Conservation (phyloP, 2,113 vertebrate species). For the Ptychochromis oligacanthus region DNA sequence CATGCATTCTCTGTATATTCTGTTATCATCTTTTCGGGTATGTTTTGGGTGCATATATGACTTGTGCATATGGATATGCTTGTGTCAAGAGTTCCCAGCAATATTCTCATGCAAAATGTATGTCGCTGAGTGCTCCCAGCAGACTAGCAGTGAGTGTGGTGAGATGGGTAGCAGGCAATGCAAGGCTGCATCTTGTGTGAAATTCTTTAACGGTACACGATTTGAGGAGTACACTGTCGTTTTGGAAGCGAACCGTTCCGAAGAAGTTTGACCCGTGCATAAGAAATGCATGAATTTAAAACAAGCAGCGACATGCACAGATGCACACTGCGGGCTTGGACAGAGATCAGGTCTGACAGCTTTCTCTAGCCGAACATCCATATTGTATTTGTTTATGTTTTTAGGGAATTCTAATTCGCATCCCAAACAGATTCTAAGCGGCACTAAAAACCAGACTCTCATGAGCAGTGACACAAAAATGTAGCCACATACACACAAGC, state of each 20-base stretch:
- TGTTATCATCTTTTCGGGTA: neutral
- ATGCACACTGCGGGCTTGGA: conserved; percentile 8
- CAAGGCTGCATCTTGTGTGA: conserved; percentile 20
- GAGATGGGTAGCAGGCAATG: conserved; percentile 30
- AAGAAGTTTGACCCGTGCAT: conserved; percentile 2
- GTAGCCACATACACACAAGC: neutral
- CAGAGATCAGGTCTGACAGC: conserved; percentile 49
- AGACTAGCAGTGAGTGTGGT: neutral
- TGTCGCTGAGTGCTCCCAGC: conserved; percentile 42
- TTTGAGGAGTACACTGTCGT: neutral
- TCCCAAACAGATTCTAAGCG: conserved; percentile 18
- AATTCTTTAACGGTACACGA: conserved; percentile 8
- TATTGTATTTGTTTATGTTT: conserved; percentile 31
- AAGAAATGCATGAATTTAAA: conserved; percentile 50
- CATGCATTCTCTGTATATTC: neutral
- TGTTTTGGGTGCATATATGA: neutral
- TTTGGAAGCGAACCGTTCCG: conserved; percentile 19
- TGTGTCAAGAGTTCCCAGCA: neutral
- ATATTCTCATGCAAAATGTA: conserved; percentile 57
- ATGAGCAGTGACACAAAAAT: neutral
- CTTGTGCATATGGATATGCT: conserved; percentile 16
- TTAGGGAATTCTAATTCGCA: neutral
- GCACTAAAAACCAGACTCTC: conserved; percentile 7
- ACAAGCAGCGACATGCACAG: conserved; percentile 22
- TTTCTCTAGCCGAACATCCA: conserved; percentile 37